Evolutionary conservation across 2,113 vertebrate species (phyloP).

Genomic region (Lonchura striata): DNA sequence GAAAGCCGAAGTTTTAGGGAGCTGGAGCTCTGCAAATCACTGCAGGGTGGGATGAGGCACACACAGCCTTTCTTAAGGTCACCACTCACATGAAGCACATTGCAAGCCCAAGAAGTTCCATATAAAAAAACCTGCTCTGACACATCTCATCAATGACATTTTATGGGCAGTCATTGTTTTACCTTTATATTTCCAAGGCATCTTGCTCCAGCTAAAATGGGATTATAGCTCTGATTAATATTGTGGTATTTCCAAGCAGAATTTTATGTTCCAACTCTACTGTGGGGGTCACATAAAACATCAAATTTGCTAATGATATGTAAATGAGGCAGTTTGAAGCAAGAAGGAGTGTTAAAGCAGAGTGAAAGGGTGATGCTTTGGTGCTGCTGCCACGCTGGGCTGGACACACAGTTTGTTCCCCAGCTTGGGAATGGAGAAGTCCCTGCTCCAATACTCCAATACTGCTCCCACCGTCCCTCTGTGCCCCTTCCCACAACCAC

Average conservation of each 20-base stretch:
- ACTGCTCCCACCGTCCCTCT: not conserved
- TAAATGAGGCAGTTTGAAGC: not conserved
- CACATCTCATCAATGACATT: not conserved
- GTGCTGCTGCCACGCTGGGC: not conserved
- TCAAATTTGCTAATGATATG: not conserved
- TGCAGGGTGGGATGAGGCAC: fast-evolving
- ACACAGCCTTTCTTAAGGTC: not conserved
- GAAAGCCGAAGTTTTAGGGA: not conserved
- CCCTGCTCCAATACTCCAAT: not conserved
- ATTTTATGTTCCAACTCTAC: not conserved
- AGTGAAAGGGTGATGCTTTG: not conserved
- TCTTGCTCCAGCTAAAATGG: not conserved
- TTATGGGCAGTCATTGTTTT: not conserved
- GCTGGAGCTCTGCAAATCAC: not conserved
- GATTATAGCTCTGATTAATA: not conserved
- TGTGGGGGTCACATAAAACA: not conserved
- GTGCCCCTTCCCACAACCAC: not conserved
- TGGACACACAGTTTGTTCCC: not conserved
- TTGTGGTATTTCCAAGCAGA: not conserved
- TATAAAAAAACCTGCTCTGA: not conserved
- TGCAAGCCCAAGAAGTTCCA: not conserved
- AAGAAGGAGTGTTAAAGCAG: not conserved
- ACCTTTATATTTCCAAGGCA: not conserved
- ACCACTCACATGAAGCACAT: not conserved
- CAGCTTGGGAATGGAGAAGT: not conserved